Base-by-base conservation (phyloP, 1,140 invertebrate species). In the Hestina assimilis region DNA sequence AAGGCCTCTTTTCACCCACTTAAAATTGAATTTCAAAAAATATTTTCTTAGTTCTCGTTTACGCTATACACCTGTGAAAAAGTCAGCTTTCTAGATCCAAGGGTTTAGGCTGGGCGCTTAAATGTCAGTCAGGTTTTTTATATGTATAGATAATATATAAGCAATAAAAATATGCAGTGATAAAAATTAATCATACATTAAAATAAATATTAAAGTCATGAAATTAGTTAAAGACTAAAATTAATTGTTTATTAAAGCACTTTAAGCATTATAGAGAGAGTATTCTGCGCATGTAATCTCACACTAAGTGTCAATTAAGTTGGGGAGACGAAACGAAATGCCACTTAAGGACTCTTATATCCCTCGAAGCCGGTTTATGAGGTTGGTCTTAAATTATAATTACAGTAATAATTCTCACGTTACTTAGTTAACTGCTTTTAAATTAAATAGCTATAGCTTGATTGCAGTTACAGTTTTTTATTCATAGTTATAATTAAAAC, bases 241-340 rank as follows among this genome's bases (percentile, higher is more conserved):
- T 15, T n/a, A 15, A 35, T 35, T 35, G 31, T 35, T 38, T 8
- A 38, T 38, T 19, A 38, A 19, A n/a, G 31, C 9, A 28, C 9
- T 8, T 35, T 7, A 35, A 35, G 15, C 12, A 35, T 35, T 17
- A 38, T 14, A 11, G n/a, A 3, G 9, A 19, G 7, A n/a, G 15
- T 17, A 17, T 12, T 11, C 12, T 14, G 19, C 19, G 33, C 33
- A 19, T 38, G 33, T 38, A 38, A 38, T 38, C 33, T 38, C 33
- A 17, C 4, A 38, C 33, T 38, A 38, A 38, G 33, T 38, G 33
- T 38, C 33, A 38, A 38, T 38, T 19, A 38, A 38, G 33, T 38
- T 38, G 5, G 17, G 33, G 9, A 38, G 17, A 15, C 31, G 12
- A 38, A 38, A 38, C 15, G 15, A n/a, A 38, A 38, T 8, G 33